These are phyloP conservation scores for Anhinga anhinga DNA, from an alignment of 2,113 vertebrate genomes.

Conservation along the genomic window DNA sequence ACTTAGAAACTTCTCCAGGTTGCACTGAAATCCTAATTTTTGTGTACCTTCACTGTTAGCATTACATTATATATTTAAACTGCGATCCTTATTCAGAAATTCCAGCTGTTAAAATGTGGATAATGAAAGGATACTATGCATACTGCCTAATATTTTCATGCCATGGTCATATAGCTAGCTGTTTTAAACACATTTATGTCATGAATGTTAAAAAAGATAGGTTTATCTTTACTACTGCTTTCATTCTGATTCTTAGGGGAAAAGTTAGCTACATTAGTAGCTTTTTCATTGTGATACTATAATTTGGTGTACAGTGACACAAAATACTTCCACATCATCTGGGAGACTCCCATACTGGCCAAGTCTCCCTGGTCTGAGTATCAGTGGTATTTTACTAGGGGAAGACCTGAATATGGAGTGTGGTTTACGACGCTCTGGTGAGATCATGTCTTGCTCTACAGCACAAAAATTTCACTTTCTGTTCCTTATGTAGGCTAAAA, in stretches of 20 bases:
- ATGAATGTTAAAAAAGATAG: background rate
- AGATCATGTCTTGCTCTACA: background rate
- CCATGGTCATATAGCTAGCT: background rate
- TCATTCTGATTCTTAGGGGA: background rate
- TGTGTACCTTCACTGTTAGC: background rate
- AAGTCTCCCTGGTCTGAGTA: background rate
- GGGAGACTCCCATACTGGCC: rapidly evolving
- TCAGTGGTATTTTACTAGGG: background rate
- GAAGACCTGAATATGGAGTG: background rate
- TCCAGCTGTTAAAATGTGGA: constrained; percentile 61
- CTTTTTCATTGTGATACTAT: background rate
- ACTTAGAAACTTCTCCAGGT: background rate
- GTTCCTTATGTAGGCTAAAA: background rate
- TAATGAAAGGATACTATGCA: background rate
- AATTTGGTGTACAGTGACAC: background rate
- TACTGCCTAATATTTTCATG: background rate
- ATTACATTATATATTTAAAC: constrained; percentile 50
- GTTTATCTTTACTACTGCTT: constrained; percentile 6
- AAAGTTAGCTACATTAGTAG: background rate
- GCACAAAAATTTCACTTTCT: background rate
- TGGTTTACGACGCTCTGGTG: background rate
- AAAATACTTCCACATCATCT: background rate
- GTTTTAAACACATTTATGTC: background rate
- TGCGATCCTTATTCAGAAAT: constrained; percentile 31
- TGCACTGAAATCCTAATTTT: constrained; percentile 26